Evolutionary conservation across 2,888 invertebrate genomes (phyloP).

Genomic region (Unio pictorum): DNA sequence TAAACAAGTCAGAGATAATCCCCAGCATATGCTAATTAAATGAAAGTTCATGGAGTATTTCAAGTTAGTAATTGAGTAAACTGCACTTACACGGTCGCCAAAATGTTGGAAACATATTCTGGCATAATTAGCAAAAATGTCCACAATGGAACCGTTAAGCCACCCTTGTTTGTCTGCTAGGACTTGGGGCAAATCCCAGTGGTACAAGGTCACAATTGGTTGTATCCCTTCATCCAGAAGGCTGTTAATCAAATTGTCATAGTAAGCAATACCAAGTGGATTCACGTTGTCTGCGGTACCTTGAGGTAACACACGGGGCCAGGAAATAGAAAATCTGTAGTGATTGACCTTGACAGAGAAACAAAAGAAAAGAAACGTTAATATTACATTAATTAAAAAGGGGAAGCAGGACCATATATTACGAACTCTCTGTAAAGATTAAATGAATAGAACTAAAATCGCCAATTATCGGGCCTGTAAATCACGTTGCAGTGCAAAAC

Average conservation of each 20-base stretch:
- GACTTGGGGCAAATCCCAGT: constrained; percentile 67
- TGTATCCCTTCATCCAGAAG: constrained; percentile 76
- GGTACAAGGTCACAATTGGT: constrained; percentile 75
- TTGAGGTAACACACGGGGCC: constrained; percentile 84
- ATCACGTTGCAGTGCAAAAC: no score
- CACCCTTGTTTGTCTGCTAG: constrained; percentile 70
- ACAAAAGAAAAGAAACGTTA: not conserved
- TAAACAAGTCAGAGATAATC: no score
- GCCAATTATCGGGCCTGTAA: no score
- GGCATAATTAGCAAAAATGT: constrained; percentile 67
- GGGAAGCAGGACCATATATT: not conserved
- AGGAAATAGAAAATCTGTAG: constrained; percentile 76
- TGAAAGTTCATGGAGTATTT: no score
- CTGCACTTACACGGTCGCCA: constrained; percentile 55
- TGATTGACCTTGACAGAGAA: constrained; percentile 47
- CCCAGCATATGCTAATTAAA: no score
- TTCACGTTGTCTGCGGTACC: constrained; percentile 75
- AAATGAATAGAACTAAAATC: not conserved
- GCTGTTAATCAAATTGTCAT: constrained; percentile 82
- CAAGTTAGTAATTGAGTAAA: no score
- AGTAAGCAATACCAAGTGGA: constrained; percentile 81
- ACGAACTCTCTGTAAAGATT: not conserved
- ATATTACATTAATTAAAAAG: not conserved
- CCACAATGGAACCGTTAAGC: constrained; percentile 49
- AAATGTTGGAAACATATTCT: constrained; percentile 62